Percentiles rank a stretch among this genome's conserved stretches.
Evolutionary conservation across 2,888 invertebrate species (phyloP).

Genomic region (Neoaliturus tenellus): DNA sequence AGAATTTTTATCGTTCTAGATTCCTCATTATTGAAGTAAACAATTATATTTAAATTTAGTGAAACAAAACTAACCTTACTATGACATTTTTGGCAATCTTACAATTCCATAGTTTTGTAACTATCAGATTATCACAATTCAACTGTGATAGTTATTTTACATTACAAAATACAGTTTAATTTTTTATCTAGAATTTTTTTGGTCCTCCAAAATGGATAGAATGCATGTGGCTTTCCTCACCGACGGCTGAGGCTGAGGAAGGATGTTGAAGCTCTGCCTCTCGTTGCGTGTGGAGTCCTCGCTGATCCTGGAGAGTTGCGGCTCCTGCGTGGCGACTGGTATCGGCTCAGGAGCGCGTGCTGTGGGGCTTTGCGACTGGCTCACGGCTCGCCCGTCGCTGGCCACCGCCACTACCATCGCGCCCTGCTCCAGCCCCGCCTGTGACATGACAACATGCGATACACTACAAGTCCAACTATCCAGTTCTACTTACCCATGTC

Average conservation of each 20-base stretch:
- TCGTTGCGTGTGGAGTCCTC: slow-evolving; percentile 65
- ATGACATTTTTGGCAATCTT: no score
- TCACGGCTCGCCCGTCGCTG: slow-evolving; percentile 53
- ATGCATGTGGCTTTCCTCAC: neutral
- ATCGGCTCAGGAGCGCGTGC: slow-evolving; percentile 54
- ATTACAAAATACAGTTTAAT: slow-evolving; percentile 2
- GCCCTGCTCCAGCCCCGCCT: slow-evolving; percentile 8
- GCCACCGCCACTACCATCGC: slow-evolving; percentile 47
- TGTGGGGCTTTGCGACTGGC: slow-evolving; percentile 55
- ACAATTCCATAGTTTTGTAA: no score
- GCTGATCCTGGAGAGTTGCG: slow-evolving; percentile 64
- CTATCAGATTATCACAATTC: no score
- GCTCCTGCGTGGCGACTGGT: slow-evolving; percentile 56
- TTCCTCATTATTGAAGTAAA: no score
- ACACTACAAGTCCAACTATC: no score
- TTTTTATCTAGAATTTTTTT: neutral
- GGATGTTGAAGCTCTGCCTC: slow-evolving; percentile 51
- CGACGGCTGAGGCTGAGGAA: neutral
- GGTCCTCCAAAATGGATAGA: neutral
- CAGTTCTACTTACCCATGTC: no score
- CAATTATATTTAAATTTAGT: no score
- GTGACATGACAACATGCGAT: slow-evolving; percentile 38
- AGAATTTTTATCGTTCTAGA: no score
- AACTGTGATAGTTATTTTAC: no score
- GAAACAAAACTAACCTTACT: no score